Evolutionary conservation across 2,797 vertebrate species (phyloP).

Genomic region (Acipenser transmontanus): DNA sequence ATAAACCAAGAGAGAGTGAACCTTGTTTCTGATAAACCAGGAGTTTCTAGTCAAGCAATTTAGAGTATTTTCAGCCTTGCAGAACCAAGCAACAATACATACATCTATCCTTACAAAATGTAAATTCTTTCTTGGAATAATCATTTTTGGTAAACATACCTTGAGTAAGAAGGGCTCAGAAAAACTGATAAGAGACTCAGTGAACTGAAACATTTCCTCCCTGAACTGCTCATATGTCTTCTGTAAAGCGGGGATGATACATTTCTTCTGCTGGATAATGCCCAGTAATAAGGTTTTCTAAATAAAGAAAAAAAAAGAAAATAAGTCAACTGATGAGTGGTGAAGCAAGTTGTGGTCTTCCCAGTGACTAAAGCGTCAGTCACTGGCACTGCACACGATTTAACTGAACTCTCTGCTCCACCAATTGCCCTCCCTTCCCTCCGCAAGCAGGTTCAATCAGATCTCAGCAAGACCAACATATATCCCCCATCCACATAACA

Average conservation of each 20-base stretch:
- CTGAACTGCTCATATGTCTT: conserved; percentile 46
- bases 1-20: neutral
- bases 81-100: no score
- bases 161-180: conserved; percentile 47
- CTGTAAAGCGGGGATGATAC: conserved; percentile 38
- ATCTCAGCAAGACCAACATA: no score
- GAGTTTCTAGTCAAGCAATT: neutral
- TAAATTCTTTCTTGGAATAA: no score
- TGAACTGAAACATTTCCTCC: conserved; percentile 50
- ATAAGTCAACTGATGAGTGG: no score
- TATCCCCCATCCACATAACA: no score
- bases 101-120: no score
- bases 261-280: conserved; percentile 39
- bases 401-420: no score
- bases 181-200: conserved; percentile 33
- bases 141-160: conserved; percentile 31
- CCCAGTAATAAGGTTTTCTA: conserved; percentile 29
- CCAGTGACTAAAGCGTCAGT: no score
- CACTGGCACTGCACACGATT: no score
- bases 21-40: neutral
- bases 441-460: no score
- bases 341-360: no score
- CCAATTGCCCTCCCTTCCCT: no score
- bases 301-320: conserved; percentile 21
- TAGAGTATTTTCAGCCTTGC: neutral